Base-by-base conservation (phyloP, 2,113 vertebrate species). In the Myanophis thanlyinensis region DNA sequence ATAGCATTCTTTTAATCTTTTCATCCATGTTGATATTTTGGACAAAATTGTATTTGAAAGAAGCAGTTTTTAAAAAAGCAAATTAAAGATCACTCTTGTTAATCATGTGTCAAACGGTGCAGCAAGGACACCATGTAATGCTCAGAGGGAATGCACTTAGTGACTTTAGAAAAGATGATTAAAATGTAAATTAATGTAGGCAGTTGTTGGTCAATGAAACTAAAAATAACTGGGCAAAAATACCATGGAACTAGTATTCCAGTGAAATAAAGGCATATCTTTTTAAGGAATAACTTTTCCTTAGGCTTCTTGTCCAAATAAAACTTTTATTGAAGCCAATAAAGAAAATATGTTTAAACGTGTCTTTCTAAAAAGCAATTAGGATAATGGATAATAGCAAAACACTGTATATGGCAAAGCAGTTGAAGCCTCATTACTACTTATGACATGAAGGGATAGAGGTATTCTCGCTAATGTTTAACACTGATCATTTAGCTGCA, bases 101-200 rank as follows among this genome's bases (percentile, higher is more conserved):
- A 52, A 15, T 25, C 54, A 7, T 62, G 13, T 93, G 89, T n/a
- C 46, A 86, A 27, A 23, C 56, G 3, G n/a, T 89, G 8, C 11
- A 88, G 12, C 5, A 85, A 87, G 5, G 25, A 85, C 90, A 53
- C 8, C 23, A 53, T 87, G 30, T 87, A 91, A 88, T 62, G 22
- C 10, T 90, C 44, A 90, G 18, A 91, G 84, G 53, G 6, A 85
- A 85, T 46, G 4, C 7, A 89, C 1, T 56, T 87, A 10, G 0
- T 93, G 11, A 86, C 53, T 11, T 95, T 93, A 92, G 88, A 92
- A 46, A 35, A 93, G 15, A 90, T 93, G 88, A 94, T 88, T 93
- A 94, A 93, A 92, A 95, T 88, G n/a, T 46, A 94, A 93, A 88
- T 87, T 4, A 92, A 52, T 91, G 9, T 85, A 22, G 0, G 6